Evolutionary conservation across 2,797 vertebrate species (phyloP).

Genomic region (Phataginus tricuspis): DNA sequence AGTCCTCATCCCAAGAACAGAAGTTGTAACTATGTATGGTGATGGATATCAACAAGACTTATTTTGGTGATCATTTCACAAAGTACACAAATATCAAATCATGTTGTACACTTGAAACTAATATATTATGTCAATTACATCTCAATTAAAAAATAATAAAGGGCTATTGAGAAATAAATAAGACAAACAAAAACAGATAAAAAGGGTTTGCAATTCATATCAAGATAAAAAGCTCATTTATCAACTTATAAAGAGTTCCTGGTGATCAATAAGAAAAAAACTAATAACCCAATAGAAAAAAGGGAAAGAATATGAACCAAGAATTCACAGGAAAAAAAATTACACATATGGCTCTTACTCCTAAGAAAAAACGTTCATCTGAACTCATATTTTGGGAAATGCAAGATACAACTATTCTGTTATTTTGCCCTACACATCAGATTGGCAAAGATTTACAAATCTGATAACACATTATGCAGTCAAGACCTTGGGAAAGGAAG

Average conservation of each 20-base stretch:
- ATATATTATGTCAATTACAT: neutral
- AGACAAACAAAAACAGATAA: neutral
- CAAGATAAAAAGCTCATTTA: conserved; percentile 23
- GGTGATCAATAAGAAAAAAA: conserved; percentile 35
- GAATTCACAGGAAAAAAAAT: conserved; percentile 6
- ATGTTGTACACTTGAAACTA: neutral
- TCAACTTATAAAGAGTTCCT: neutral
- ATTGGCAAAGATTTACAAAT: neutral
- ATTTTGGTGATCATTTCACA: neutral
- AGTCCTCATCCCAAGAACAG: neutral
- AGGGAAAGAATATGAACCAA: neutral
- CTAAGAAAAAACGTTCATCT: neutral
- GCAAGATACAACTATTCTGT: neutral
- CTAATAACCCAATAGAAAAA: neutral
- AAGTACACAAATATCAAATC: neutral
- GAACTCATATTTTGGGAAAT: neutral
- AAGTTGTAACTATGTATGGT: neutral
- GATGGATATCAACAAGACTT: neutral
- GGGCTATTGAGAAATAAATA: neutral
- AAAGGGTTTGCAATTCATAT: neutral
- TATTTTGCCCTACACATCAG: neutral
- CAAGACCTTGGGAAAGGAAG: neutral
- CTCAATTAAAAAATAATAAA: neutral
- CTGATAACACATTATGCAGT: neutral
- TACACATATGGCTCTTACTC: neutral